Base-by-base conservation (phyloP, 1,140 invertebrate genomes). In the Zaprionus davidi region DNA sequence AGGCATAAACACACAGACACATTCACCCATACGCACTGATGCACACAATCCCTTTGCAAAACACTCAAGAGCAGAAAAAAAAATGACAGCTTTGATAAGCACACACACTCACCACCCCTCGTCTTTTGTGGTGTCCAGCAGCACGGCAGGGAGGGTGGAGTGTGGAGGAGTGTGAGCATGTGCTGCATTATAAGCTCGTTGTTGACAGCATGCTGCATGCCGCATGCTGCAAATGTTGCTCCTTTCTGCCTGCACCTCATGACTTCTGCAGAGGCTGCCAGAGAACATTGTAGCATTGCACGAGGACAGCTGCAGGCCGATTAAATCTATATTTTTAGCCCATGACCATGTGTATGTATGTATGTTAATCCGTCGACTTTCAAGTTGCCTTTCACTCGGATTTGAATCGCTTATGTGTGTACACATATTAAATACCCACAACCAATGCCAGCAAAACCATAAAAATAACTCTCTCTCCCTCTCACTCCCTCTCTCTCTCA, bases 41-140 rank as follows among this genome's bases (percentile, higher is more conserved):
- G 28, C 62, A 41, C 31, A 58, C 62, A 75, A 70, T 75, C 60
- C 57, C 31, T 65, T 46, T 24, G 26, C 66, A 26, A 67, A 63
- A 72, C 49, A 67, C 55, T 56, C 64, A 31, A n/a, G 26, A 75
- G 38, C 65, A 75, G 31, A 41, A 46, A 58, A 46, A 58, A 64
- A 44, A 59, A 62, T 75, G 71, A 64, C 60, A 78, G 60, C 60
- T 55, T 49, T 69, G 56, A 75, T 65, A 59, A 28, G 28, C 36
- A 56, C 36, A 15, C 36, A 15, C 36, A 38, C 34, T 13, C 41
- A 44, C 41, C 9, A 9, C 26, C 31, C 7, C 41, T 3, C 20
- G 13, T 4, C 20, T 22, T 5, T 1, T 24, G 20, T 17, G 41
- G 7, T 46, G 41, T 17, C n/a, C 41, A 46, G 41, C 15, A 44